These are phyloP conservation scores for Caenorhabditis virilis DNA, from an alignment of 2,888 invertebrate genomes.

Conservation along the genomic window DNA sequence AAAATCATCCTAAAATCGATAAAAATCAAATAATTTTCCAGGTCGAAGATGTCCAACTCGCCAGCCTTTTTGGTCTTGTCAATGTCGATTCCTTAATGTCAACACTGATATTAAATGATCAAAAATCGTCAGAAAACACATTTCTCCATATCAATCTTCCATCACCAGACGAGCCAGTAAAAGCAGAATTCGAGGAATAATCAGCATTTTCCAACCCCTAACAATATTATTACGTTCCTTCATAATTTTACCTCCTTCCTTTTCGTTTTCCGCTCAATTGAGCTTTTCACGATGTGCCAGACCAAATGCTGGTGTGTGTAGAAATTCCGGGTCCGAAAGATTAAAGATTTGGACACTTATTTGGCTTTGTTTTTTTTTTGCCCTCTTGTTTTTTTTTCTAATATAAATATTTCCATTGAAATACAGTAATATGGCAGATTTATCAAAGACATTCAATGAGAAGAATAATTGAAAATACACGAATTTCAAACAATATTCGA, in stretches of 20 bases:
- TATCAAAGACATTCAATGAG: background rate
- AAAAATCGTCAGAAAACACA: constrained; percentile 34
- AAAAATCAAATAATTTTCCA: no score
- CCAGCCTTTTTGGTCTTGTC: constrained; percentile 58
- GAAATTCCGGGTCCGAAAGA: background rate
- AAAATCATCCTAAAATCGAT: no score
- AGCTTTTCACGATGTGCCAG: no score
- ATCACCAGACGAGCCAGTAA: constrained; percentile 23
- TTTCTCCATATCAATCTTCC: constrained; percentile 29
- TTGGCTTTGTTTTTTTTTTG: background rate
- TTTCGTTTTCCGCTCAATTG: no score
- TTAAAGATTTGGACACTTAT: background rate
- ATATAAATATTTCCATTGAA: background rate
- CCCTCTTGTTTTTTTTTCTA: background rate
- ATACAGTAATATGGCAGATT: background rate
- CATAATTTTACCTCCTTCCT: no score
- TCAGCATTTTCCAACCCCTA: no score
- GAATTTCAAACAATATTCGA: no score
- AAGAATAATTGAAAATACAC: no score
- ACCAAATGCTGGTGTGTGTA: background rate
- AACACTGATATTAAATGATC: constrained; percentile 56
- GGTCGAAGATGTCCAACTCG: constrained; percentile 64
- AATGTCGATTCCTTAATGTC: constrained; percentile 63
- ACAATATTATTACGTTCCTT: no score
- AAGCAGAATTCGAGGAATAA: constrained; percentile 23